A percentile compares a stretch with the other conserved stretches of the same genome.
phyloP scores from a whole-genome alignment of 2,888 invertebrate genomes.

The Asteroscopus sphinx region DNA sequence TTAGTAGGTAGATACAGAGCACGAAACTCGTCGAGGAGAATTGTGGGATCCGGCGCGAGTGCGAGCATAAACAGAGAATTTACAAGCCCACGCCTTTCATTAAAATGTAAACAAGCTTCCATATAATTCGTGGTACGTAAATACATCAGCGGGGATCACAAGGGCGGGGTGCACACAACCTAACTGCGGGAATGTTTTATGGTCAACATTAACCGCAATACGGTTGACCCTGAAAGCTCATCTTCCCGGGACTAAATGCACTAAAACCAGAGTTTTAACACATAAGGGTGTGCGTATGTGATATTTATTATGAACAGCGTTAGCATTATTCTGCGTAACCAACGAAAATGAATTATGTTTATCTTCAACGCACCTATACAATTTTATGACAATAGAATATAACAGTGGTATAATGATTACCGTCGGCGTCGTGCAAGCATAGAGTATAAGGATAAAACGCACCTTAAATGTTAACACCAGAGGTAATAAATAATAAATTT shows the following conservation, averaged over 20 bases:
- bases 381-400: not conserved
- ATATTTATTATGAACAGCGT: slow-evolving; percentile 29
- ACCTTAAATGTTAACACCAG: too few relatives aligned
- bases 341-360: slow-evolving; percentile 1
- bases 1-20: slow-evolving; percentile 59
- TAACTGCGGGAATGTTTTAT: slow-evolving; percentile 70
- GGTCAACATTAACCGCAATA: slow-evolving; percentile 75
- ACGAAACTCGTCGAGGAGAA: slow-evolving; percentile 58
- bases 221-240: slow-evolving; percentile 67
- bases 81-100: slow-evolving; percentile 76
- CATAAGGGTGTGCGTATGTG: slow-evolving; percentile 32
- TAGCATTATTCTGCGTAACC: slow-evolving; percentile 15
- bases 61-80: slow-evolving; percentile 73
- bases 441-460: too few relatives aligned
- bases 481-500: too few relatives aligned
- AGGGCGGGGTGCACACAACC: slow-evolving; percentile 57
- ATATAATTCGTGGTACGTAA: slow-evolving; percentile 78
- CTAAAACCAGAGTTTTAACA: slow-evolving; percentile 55
- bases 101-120: slow-evolving; percentile 83
- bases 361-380: not conserved
- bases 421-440: too few relatives aligned
- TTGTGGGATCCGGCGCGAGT: slow-evolving; percentile 61
- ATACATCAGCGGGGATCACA: slow-evolving; percentile 72
- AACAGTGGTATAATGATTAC: not conserved
- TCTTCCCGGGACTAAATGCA: slow-evolving; percentile 61